Conservation (phyloP, 2,888 invertebrate species). For the Lepidochrysops patricia region DNA sequence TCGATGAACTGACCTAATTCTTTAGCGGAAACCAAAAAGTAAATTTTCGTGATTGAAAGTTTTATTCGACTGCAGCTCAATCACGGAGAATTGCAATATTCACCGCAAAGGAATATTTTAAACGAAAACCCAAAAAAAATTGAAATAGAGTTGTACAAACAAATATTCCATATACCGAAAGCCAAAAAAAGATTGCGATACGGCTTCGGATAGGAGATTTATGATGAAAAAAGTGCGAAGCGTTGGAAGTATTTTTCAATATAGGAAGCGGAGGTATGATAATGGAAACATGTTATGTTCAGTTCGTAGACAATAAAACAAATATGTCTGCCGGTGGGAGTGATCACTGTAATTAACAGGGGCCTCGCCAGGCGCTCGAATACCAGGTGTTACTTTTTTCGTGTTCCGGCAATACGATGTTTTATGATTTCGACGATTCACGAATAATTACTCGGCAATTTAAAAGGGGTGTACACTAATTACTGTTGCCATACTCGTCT, state of each 20-base stretch:
- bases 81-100: conserved; percentile 3
- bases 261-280: conserved; percentile 40
- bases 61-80: background rate
- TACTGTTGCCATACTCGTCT: background rate
- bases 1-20: background rate
- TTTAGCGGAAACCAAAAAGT: background rate
- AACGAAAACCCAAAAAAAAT: conserved; percentile 11
- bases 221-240: conserved; percentile 24
- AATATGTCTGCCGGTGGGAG: conserved; percentile 25
- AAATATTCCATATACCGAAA: conserved; percentile 14
- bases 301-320: conserved; percentile 41
- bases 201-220: conserved; percentile 27
- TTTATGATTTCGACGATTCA: conserved; percentile 2
- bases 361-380: background rate
- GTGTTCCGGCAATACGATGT: background rate
- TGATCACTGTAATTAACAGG: conserved; percentile 12
- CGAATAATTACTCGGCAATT: conserved; percentile 2
- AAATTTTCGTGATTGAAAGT: conserved; percentile 9
- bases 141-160: conserved; percentile 12
- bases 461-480: conserved; percentile 1
- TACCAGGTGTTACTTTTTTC: conserved; percentile 3
- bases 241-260: conserved; percentile 45
- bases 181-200: conserved; percentile 19
- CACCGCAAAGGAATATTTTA: conserved; percentile 11
- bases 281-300: conserved; percentile 55